Evolutionary conservation across 2,888 invertebrate genomes (phyloP).

Genomic region (Thymelicus lineola): DNA sequence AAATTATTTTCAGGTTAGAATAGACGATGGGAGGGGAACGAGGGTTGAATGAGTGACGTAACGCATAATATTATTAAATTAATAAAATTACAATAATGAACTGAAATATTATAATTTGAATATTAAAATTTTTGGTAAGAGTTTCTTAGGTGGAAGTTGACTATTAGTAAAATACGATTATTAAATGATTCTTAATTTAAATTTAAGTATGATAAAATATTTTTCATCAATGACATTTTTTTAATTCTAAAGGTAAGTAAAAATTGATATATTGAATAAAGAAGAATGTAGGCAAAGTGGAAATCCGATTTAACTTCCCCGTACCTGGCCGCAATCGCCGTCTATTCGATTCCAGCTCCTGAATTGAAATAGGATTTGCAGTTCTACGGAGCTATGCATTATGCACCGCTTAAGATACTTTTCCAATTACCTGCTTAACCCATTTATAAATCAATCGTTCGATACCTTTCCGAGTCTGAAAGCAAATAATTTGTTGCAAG

Average conservation of each 20-base stretch:
- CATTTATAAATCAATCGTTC: conserved; percentile 23
- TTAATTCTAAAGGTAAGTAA: conserved; percentile 43
- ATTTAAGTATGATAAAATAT: no score
- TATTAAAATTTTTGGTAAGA: no score
- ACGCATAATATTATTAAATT: no score
- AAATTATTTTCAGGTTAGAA: conserved; percentile 63
- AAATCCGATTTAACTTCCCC: conserved; percentile 74
- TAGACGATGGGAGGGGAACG: conserved; percentile 14
- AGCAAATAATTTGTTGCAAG: conserved; percentile 17
- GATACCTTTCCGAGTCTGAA: conserved; percentile 14
- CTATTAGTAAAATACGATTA: no score
- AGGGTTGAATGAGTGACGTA: no score
- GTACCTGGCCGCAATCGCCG: conserved; percentile 76
- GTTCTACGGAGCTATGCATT: conserved; percentile 72
- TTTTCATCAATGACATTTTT: neutral
- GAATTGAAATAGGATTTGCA: conserved; percentile 78
- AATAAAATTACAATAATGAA: no score
- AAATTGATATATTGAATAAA: conserved; percentile 53
- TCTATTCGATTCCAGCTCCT: conserved; percentile 71
- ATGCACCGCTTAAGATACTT: conserved; percentile 61
- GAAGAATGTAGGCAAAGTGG: conserved; percentile 62
- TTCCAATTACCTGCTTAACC: conserved; percentile 58
- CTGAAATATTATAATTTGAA: no score
- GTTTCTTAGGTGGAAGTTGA: no score
- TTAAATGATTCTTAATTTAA: no score